Percentiles rank a stretch among this genome's conserved stretches.
These are phyloP conservation scores for Stigmatopora nigra DNA, from an alignment of 2,113 vertebrate species.

Conservation along the genomic window DNA sequence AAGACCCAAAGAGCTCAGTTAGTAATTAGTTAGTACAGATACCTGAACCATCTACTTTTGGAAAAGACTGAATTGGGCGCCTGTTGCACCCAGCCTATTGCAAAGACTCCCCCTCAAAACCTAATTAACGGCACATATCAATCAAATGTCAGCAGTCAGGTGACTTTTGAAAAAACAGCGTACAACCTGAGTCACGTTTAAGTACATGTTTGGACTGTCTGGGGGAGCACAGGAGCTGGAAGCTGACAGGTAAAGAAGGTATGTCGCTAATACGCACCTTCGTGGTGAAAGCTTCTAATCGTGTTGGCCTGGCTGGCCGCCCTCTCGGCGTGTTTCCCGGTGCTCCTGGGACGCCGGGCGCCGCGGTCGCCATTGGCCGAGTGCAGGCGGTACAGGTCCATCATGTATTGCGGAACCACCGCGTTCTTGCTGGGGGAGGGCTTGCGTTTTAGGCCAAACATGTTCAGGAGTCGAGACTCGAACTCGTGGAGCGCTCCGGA, in stretches of 20 bases:
- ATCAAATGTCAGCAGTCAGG: slow-evolving; percentile 46
- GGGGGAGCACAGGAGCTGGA: slow-evolving; percentile 43
- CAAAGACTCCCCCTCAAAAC: slow-evolving; percentile 3
- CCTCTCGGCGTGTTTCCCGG: slow-evolving; percentile 80
- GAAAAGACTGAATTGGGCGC: slow-evolving; percentile 33
- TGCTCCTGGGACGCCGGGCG: slow-evolving; percentile 64
- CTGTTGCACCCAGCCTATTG: slow-evolving; percentile 15
- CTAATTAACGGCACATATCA: slow-evolving; percentile 23
- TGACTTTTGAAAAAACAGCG: slow-evolving; percentile 57
- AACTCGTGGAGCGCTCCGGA: slow-evolving; percentile 85
- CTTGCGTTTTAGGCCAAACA: slow-evolving; percentile 91
- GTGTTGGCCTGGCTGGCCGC: slow-evolving; percentile 91
- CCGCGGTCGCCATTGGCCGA: slow-evolving; percentile 77
- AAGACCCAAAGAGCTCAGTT: neutral
- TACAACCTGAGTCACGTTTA: slow-evolving; percentile 61
- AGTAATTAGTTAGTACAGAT: too few species aligned
- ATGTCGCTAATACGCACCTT: slow-evolving; percentile 80
- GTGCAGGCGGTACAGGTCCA: slow-evolving; percentile 91
- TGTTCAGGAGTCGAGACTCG: slow-evolving; percentile 87
- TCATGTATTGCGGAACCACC: slow-evolving; percentile 93
- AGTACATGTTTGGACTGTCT: slow-evolving; percentile 61
- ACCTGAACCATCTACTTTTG: slow-evolving; percentile 24
- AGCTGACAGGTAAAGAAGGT: slow-evolving; percentile 63
- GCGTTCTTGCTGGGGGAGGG: slow-evolving; percentile 85
- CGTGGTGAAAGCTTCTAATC: slow-evolving; percentile 95